Percentiles rank a stretch among this genome's conserved stretches.
Evolutionary conservation across 2,113 vertebrate genomes (phyloP).

Genomic region (Hemiprocne comata): DNA sequence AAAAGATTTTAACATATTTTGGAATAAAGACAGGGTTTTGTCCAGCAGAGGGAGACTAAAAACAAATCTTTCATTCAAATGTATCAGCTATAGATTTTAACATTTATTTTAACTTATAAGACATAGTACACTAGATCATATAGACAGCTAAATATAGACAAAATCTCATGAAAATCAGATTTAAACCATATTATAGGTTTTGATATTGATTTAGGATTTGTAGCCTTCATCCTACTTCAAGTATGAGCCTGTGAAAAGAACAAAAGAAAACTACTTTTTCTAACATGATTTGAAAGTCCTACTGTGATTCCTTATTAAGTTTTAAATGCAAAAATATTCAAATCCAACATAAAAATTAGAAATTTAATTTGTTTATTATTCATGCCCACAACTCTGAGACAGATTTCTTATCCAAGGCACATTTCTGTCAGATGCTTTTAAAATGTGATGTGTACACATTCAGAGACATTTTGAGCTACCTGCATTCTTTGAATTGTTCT

Average conservation of each 20-base stretch:
- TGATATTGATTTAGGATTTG: neutral
- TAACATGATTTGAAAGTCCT: neutral
- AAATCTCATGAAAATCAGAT: neutral
- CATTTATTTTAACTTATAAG: neutral
- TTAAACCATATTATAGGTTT: neutral
- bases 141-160: neutral
- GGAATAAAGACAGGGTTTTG: neutral
- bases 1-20: neutral
- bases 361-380: neutral
- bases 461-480: neutral
- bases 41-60: constrained; percentile 39
- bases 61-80: neutral
- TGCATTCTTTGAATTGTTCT: neutral
- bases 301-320: neutral
- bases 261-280: neutral
- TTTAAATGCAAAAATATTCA: neutral
- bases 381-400: neutral
- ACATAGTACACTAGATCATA: neutral
- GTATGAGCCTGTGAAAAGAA: neutral
- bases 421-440: neutral
- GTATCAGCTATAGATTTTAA: neutral
- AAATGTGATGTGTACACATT: neutral
- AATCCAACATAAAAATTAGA: neutral
- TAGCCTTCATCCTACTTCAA: neutral
- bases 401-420: neutral